Evolutionary conservation across 92 coral and sea anemone genomes (phyloP), one percentile per base, ranked within the genome.

Genomic region (Epizoanthus scotinus): DNA sequence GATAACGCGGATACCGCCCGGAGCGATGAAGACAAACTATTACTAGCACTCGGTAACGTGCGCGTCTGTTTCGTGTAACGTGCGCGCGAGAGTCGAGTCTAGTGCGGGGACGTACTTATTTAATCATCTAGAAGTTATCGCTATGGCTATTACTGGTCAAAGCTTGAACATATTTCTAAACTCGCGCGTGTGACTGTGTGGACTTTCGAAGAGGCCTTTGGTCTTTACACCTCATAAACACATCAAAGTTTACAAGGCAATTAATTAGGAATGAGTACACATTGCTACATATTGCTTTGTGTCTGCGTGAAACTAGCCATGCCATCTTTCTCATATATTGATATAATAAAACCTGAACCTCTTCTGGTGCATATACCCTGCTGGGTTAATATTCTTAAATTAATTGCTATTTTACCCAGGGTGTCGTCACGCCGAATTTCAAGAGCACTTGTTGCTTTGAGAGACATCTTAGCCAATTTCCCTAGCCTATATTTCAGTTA

Each of bases 181-280:
- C 24, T 19, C 68, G 68, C 22, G 29, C 54, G 81, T 75, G 81
- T 20, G 67, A 6, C 20, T 34, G 22, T 13, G 81, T 24, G 18
- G 44, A 40, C 53, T 15, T 60, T 36, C 24, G 34, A 75, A 27
- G 38, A 75, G 47, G 67, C 59, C 69, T 58, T 59, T 60, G 28
- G 66, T 75, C 38, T 74, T 75, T 38, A 75, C 81, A 75, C 81
- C 81, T 75, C 81, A 60, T 75, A 58, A 75, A 75, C 81, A 75
- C 81, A 59, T 75, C 54, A n/a, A 59, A 40, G 81, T 75, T 75
- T 75, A 75, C 81, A 59, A 5, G 81, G 40, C 49, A 59, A 75
- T 75, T 60, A 75, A 58, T 36, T 18, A 36, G 21, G 69, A 36
- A 19, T 10, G 42, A 34, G 22, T 13, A 6, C 25, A 36, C 24